Percentiles rank a stretch among this genome's conserved stretches.
These are phyloP conservation scores for Recurvirostra avosetta DNA, from an alignment of 2,113 vertebrate genomes.

Conservation along the genomic window DNA sequence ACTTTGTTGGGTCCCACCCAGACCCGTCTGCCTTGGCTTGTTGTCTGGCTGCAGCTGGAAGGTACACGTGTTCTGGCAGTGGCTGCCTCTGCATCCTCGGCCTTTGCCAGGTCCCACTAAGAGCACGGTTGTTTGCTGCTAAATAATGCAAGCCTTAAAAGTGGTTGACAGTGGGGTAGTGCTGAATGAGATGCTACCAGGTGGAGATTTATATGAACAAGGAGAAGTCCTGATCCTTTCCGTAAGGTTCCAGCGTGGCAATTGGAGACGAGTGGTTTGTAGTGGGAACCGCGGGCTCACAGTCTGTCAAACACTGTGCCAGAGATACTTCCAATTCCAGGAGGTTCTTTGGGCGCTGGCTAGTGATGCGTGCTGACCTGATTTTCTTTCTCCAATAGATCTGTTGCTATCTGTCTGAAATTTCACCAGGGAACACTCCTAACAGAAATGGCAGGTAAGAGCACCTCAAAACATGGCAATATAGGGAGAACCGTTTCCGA, in stretches of 20 bases:
- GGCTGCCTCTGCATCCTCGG: background rate
- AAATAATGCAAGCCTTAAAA: background rate
- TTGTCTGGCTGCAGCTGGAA: background rate
- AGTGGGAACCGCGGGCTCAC: rapidly evolving
- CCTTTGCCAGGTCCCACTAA: background rate
- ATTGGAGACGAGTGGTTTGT: rapidly evolving
- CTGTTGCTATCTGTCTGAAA: background rate
- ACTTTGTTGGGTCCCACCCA: background rate
- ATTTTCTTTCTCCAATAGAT: background rate
- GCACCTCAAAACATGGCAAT: background rate
- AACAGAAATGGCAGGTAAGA: slow-evolving; percentile 61
- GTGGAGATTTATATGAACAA: background rate
- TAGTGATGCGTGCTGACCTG: background rate
- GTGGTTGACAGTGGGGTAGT: background rate
- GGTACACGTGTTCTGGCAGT: background rate
- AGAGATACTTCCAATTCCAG: background rate
- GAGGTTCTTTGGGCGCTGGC: background rate
- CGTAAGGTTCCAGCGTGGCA: background rate
- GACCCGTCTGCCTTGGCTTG: background rate
- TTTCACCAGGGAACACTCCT: background rate
- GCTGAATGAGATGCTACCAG: background rate
- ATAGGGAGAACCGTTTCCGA: background rate
- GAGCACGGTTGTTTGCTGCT: background rate
- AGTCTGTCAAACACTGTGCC: background rate
- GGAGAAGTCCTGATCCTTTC: background rate